Percentiles rank a stretch among this genome's conserved stretches.
These are phyloP conservation scores for Argentina silus DNA, from an alignment of 2,797 vertebrate genomes.

Conservation along the genomic window DNA sequence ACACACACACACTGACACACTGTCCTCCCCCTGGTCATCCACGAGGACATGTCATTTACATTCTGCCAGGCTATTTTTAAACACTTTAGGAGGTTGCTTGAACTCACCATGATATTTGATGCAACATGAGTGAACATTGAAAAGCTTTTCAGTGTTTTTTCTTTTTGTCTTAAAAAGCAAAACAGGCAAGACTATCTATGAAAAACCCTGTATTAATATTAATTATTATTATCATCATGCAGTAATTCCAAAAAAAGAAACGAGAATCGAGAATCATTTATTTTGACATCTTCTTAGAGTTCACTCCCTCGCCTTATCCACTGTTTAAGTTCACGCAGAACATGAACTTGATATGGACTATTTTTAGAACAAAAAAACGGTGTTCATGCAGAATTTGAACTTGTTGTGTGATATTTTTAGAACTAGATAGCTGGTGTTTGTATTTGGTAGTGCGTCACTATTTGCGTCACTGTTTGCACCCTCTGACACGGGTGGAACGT, in stretches of 20 bases:
- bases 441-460: not conserved
- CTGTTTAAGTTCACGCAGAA: constrained; percentile 6
- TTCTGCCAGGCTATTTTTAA: not conserved
- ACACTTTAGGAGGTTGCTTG: not conserved
- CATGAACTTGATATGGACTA: constrained; percentile 3
- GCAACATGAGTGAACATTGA: not conserved
- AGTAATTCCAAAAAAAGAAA: not conserved
- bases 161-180: too few relatives aligned
- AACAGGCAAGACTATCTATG: too few relatives aligned
- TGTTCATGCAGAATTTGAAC: not conserved
- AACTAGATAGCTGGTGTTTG: not conserved
- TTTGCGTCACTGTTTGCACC: not conserved
- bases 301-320: not conserved
- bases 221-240: not conserved
- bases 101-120: not conserved
- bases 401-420: constrained; percentile 5
- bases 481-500: not conserved
- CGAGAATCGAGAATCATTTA: not conserved
- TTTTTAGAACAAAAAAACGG: constrained; percentile 1
- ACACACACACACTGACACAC: not conserved
- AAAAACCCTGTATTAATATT: not conserved
- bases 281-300: not conserved
- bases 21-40: not conserved
- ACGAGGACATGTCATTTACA: not conserved
- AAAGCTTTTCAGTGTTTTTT: not conserved